Evolutionary conservation across 2,113 vertebrate species (phyloP).

Genomic region (Hemibagrus wyckioides): DNA sequence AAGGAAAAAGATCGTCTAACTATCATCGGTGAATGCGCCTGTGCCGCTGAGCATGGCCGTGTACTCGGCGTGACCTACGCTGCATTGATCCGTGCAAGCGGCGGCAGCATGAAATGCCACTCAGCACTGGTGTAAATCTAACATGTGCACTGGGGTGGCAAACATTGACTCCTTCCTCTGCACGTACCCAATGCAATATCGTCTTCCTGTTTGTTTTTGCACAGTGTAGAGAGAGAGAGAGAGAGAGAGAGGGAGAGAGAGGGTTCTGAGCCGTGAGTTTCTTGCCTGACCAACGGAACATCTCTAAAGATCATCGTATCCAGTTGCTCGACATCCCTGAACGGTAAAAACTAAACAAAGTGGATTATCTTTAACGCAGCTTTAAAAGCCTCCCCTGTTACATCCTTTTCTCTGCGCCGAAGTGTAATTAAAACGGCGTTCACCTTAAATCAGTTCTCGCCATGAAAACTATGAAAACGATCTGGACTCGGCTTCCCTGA

Average conservation of each 20-base stretch:
- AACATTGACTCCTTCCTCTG: slow-evolving; percentile 18
- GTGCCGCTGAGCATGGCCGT: background rate
- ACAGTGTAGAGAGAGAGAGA: background rate
- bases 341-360: slow-evolving; percentile 21
- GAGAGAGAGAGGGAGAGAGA: background rate
- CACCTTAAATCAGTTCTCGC: slow-evolving; percentile 45
- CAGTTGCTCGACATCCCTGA: slow-evolving; percentile 8
- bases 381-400: slow-evolving; percentile 31
- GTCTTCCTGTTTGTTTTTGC: slow-evolving; percentile 47
- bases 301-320: background rate
- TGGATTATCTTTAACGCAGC: slow-evolving; percentile 27
- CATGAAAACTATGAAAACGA: slow-evolving; percentile 29
- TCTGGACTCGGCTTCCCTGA: slow-evolving; percentile 27
- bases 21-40: background rate
- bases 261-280: background rate
- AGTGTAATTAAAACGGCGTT: slow-evolving; percentile 45
- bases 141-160: slow-evolving; percentile 13
- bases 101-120: background rate
- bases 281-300: background rate
- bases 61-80: slow-evolving; percentile 18
- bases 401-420: slow-evolving; percentile 17
- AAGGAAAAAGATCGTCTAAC: too few species aligned
- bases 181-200: slow-evolving; percentile 41
- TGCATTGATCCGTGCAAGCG: slow-evolving; percentile 22
- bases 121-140: slow-evolving; percentile 39